Evolutionary conservation across 2,797 vertebrate species (phyloP).

Genomic region (Sebastes umbrosus): DNA sequence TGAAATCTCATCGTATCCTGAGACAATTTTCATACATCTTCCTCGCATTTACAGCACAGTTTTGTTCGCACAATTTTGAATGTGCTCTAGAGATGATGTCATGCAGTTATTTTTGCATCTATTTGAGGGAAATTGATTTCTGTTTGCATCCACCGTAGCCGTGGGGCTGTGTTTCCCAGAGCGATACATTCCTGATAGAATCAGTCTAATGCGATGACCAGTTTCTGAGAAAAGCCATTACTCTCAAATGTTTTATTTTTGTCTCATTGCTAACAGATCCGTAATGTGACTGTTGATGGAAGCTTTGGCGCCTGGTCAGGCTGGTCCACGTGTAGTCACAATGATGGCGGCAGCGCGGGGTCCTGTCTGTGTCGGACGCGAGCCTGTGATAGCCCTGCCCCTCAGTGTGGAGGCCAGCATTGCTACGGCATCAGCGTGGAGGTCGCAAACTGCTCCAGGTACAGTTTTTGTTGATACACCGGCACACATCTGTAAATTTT

Average conservation of each 20-base stretch:
- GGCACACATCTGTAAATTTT: not conserved
- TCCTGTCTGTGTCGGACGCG: slow-evolving; percentile 91
- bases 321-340: slow-evolving; percentile 91
- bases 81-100: slow-evolving; percentile 34
- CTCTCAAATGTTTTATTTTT: slow-evolving; percentile 35
- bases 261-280: slow-evolving; percentile 76
- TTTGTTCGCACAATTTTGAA: slow-evolving; percentile 46
- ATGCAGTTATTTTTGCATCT: slow-evolving; percentile 60
- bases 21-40: slow-evolving; percentile 37
- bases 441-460: slow-evolving; percentile 98
- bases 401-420: slow-evolving; percentile 91
- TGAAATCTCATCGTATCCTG: slow-evolving; percentile 43
- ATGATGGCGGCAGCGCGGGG: slow-evolving; percentile 84
- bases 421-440: slow-evolving; percentile 91
- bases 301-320: slow-evolving; percentile 89
- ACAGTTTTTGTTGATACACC: not conserved
- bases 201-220: slow-evolving; percentile 33
- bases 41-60: slow-evolving; percentile 36
- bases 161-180: slow-evolving; percentile 37
- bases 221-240: slow-evolving; percentile 56
- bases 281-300: slow-evolving; percentile 94
- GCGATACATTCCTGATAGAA: slow-evolving; percentile 42
- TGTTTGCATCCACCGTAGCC: slow-evolving; percentile 29
- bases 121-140: slow-evolving; percentile 67
- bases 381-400: slow-evolving; percentile 89